Percentiles rank a stretch among this genome's conserved stretches.
phyloP scores from a whole-genome alignment of 2,888 invertebrate species.

The Hydraecia micacea region DNA sequence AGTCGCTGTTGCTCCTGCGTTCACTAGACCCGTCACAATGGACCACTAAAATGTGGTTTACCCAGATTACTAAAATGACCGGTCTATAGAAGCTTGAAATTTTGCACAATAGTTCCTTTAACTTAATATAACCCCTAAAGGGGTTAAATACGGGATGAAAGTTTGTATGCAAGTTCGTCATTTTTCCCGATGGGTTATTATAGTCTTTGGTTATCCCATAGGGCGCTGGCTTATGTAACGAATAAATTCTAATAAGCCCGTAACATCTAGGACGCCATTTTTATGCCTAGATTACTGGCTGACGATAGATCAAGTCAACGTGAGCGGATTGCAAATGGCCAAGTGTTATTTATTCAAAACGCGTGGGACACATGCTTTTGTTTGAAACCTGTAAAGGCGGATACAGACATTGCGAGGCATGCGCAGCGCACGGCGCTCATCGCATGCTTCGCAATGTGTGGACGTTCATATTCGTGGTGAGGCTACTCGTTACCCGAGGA shows the following conservation, averaged over 20 bases:
- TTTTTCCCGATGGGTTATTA: neutral
- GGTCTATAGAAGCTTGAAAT: neutral
- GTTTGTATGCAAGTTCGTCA: neutral
- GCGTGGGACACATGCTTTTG: neutral
- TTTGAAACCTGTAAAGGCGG: neutral
- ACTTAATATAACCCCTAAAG: neutral
- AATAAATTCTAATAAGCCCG: conserved; percentile 33
- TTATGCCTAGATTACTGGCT: conserved; percentile 38
- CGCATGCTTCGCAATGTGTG: too few relatives aligned
- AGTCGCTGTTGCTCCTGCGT: too few relatives aligned
- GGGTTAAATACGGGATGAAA: neutral
- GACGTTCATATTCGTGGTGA: too few relatives aligned
- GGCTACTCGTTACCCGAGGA: too few relatives aligned
- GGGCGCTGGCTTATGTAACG: neutral
- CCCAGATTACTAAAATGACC: neutral
- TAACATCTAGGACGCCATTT: conserved; percentile 28
- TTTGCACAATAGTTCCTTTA: neutral
- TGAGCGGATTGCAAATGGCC: conserved; percentile 40
- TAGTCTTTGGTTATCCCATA: neutral
- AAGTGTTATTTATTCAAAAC: conserved; percentile 38
- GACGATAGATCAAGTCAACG: conserved; percentile 36
- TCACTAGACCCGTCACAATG: too few relatives aligned
- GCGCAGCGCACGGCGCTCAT: too few relatives aligned
- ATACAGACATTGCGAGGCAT: too few relatives aligned
- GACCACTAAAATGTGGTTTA: neutral